Percentiles rank a stretch among this genome's conserved stretches.
phyloP scores from a whole-genome alignment of 2,888 invertebrate genomes.

The Suillia variegata region DNA sequence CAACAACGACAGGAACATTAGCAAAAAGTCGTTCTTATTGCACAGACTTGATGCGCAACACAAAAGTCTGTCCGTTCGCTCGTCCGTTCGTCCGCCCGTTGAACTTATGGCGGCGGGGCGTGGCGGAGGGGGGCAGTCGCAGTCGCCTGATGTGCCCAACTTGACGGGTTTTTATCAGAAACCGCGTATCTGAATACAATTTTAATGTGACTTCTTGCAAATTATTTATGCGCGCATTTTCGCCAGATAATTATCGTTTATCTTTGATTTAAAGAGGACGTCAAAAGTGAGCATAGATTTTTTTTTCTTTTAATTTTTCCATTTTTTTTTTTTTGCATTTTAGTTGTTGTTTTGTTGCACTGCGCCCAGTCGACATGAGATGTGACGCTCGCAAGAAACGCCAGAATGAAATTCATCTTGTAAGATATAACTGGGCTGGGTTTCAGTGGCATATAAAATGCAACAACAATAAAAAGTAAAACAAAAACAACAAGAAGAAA shows the following conservation, averaged over 20 bases:
- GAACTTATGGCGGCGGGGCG: conserved; percentile 4
- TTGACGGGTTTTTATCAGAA: conserved; percentile 37
- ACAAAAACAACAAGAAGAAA: too few relatives aligned
- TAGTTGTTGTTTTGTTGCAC: too few relatives aligned
- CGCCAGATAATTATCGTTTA: conserved; percentile 58
- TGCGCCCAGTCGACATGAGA: conserved; percentile 1
- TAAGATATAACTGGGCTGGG: too few relatives aligned
- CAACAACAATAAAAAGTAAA: too few relatives aligned
- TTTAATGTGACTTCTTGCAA: conserved; percentile 56
- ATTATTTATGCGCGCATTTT: conserved; percentile 55
- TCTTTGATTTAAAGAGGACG: conserved; percentile 56
- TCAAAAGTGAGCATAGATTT: conserved; percentile 27
- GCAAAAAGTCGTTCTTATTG: conserved; percentile 12
- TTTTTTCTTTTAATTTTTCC: conserved; percentile 23
- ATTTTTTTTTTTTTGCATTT: too few relatives aligned
- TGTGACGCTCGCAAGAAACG: conserved; percentile 3
- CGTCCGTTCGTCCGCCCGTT: too few relatives aligned
- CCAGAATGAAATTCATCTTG: too few relatives aligned
- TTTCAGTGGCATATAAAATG: too few relatives aligned
- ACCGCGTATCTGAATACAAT: conserved; percentile 50
- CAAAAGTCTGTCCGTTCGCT: too few relatives aligned
- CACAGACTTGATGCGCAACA: conserved; percentile 2
- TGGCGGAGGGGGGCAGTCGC: not conserved
- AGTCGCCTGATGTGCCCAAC: not conserved
- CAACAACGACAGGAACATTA: conserved; percentile 8